Evolutionary conservation across 2,113 vertebrate species (phyloP).

Genomic region (Cheilinus undulatus): DNA sequence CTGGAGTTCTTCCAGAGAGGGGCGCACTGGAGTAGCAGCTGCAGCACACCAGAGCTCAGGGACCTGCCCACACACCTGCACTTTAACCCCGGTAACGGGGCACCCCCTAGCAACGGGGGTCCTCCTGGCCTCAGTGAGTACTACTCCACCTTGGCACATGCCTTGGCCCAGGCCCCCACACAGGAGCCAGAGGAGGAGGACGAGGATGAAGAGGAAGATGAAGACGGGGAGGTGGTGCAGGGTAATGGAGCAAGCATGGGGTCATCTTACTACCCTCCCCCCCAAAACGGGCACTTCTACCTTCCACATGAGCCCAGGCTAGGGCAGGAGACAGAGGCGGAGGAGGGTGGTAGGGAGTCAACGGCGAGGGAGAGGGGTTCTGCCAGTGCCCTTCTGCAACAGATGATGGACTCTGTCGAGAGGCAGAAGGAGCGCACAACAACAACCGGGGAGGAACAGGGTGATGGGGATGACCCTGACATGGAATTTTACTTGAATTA

Average conservation of each 20-base stretch:
- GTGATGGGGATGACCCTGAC: conserved; percentile 91
- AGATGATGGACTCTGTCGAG: conserved; percentile 95
- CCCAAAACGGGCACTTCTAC: conserved; percentile 90
- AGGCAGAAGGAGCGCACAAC: conserved; percentile 80
- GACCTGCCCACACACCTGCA: conserved; percentile 83
- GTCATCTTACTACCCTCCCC: conserved; percentile 84
- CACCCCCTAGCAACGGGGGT: conserved; percentile 80
- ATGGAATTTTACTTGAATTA: conserved; percentile 99
- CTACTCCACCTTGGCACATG: conserved; percentile 79
- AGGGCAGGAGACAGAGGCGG: conserved; percentile 80
- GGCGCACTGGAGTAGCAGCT: conserved; percentile 86
- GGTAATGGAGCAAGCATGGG: conserved; percentile 73
- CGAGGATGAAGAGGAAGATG: conserved; percentile 87
- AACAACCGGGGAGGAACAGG: conserved; percentile 84
- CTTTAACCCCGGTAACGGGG: conserved; percentile 85
- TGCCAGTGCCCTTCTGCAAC: conserved; percentile 93
- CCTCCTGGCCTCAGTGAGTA: conserved; percentile 74
- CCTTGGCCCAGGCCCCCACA: conserved; percentile 71
- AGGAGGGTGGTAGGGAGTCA: conserved; percentile 73
- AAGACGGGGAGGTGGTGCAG: conserved; percentile 75
- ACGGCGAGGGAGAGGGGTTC: conserved; percentile 85
- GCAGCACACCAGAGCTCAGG: conserved; percentile 88
- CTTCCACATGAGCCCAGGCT: conserved; percentile 81
- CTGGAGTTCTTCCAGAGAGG: conserved; percentile 97
- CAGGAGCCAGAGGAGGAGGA: conserved; percentile 88